Evolutionary conservation across 2,113 vertebrate species (phyloP).

Genomic region (Perca fluviatilis): DNA sequence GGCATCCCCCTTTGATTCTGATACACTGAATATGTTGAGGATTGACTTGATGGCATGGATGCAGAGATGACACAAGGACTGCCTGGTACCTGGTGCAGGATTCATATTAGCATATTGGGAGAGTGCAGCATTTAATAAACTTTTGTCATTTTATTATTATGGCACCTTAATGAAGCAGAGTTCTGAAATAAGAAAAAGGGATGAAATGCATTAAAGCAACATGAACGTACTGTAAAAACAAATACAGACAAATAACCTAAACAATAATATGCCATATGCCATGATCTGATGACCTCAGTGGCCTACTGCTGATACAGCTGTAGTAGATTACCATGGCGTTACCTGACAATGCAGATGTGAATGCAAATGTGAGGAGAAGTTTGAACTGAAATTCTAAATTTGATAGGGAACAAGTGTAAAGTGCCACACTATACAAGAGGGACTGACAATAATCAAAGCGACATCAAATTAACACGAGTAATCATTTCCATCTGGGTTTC

Average conservation of each 20-base stretch:
- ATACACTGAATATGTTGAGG: neutral
- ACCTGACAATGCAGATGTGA: neutral
- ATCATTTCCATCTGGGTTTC: neutral
- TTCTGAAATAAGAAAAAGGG: neutral
- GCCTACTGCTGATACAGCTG: neutral
- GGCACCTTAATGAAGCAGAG: neutral
- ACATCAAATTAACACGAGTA: neutral
- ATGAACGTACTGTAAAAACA: neutral
- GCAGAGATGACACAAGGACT: neutral
- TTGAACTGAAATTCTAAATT: neutral
- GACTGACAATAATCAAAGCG: neutral
- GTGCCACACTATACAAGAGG: neutral
- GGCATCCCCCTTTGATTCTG: conserved; percentile 28
- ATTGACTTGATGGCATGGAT: conserved; percentile 1
- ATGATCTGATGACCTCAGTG: neutral
- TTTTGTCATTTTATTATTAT: neutral
- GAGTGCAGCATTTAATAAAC: neutral
- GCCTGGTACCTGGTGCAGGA: neutral
- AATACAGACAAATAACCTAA: neutral
- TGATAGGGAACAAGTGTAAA: too few relatives aligned
- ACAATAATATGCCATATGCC: neutral
- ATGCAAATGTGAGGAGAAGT: neutral
- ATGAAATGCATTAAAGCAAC: neutral
- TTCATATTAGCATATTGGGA: neutral
- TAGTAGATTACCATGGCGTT: neutral